Base-by-base conservation (phyloP, 2,888 invertebrate genomes). In the Drosophila nigricruria region DNA sequence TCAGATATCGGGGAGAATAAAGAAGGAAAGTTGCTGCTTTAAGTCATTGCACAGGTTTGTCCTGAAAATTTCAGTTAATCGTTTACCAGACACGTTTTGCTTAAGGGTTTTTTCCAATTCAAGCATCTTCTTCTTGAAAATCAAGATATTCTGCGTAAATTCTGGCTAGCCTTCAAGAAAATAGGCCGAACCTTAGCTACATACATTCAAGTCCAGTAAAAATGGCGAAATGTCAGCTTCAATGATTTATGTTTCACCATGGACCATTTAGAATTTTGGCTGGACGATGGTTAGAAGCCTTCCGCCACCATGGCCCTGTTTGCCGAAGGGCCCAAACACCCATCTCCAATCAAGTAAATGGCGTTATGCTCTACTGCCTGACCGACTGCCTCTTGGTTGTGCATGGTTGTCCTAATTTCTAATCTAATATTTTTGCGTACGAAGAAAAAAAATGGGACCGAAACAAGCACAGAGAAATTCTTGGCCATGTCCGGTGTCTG, bases 201-300 rank as follows among this genome's bases (percentile, higher is more conserved):
- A 49, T 18, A 65, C 68, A 74, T 77, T 80, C 77, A 82, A 75
- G 84, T 79, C 70, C 62, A 82, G 77, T 79, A 32, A 76, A 90
- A 91, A 90, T 91, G 90, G 86, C 83, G 81, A 88, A 82, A 90
- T 88, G 91, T 91, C 91, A 91, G 91, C 78, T 91, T 74, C 91
- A 89, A 91, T 91, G 91, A 91, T 91, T 91, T 90, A 91, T 91
- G 91, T 81, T 87, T 86, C 74, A 84, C 90, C 82, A 85, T 87
- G 88, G 73, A 81, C 80, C 84, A 84, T 88, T 87, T 78, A 77
- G 79, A 86, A 77, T 82, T 85, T 85, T 75, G 79, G 82, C 82
- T 82, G 87, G 66, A 73, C 76, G 71, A 78, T 75, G 78, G 69
- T 60, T 63, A 38, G 45, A 53, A 38, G 58, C 50, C 52, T 50